Evolutionary conservation across 2,888 invertebrate species (phyloP).

Genomic region (Crepidodera aurea): DNA sequence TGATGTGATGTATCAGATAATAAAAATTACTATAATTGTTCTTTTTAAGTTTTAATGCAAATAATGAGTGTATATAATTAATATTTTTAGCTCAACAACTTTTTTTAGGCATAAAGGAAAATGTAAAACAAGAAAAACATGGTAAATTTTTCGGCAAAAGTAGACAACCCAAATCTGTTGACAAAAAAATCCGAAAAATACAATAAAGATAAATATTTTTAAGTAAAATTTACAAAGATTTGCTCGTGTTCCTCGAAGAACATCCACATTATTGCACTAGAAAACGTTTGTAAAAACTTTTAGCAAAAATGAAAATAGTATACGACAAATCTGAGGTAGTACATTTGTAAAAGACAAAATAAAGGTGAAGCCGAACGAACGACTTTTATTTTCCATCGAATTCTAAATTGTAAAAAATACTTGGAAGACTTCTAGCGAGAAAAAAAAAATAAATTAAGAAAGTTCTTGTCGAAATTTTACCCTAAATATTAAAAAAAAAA

Average conservation of each 20-base stretch:
- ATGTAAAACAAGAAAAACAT: too few species aligned
- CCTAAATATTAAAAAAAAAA: too few species aligned
- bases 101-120: too few species aligned
- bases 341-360: slow-evolving; percentile 42
- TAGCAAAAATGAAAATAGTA: slow-evolving; percentile 49
- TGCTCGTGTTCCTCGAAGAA: slow-evolving; percentile 35
- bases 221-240: slow-evolving; percentile 15
- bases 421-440: slow-evolving; percentile 50
- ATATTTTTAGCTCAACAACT: too few species aligned
- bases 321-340: slow-evolving; percentile 54
- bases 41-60: too few species aligned
- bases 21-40: too few species aligned
- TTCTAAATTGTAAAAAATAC: slow-evolving; percentile 39
- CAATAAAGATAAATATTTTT: slow-evolving; percentile 10
- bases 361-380: slow-evolving; percentile 35
- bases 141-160: neutral
- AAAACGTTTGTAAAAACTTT: slow-evolving; percentile 41
- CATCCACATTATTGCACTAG: slow-evolving; percentile 52
- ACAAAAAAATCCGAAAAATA: slow-evolving; percentile 28
- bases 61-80: too few species aligned
- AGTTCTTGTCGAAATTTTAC: slow-evolving; percentile 7
- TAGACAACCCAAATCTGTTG: slow-evolving; percentile 6
- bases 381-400: slow-evolving; percentile 22
- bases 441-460: slow-evolving; percentile 41
- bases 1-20: too few species aligned